A percentile compares a stretch with the other conserved stretches of the same genome.
These are phyloP conservation scores for Strigops habroptila DNA, from an alignment of 2,113 vertebrate genomes.

Conservation along the genomic window DNA sequence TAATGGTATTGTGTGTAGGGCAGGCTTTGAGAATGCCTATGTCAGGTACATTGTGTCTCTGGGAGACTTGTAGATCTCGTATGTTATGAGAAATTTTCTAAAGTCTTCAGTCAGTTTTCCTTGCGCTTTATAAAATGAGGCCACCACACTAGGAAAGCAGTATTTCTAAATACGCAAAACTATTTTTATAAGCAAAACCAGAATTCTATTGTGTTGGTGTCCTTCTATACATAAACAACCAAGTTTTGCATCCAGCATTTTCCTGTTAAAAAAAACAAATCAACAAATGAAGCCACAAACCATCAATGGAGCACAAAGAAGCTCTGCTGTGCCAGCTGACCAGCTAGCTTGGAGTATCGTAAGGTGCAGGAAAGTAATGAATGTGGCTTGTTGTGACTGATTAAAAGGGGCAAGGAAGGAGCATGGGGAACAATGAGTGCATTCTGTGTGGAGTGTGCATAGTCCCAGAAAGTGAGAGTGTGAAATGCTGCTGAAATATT, in stretches of 20 bases:
- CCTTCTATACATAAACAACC: neutral
- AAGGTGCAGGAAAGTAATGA: neutral
- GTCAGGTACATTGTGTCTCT: neutral
- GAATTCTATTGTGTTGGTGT: neutral
- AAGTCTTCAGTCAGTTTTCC: neutral
- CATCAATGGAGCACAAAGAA: neutral
- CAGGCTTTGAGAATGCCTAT: neutral
- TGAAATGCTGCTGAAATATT: constrained; percentile 60
- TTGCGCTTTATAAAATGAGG: neutral
- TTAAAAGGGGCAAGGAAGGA: constrained; percentile 20
- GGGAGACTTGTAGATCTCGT: neutral
- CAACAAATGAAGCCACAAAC: neutral
- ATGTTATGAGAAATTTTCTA: neutral
- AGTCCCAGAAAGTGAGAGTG: constrained; percentile 1
- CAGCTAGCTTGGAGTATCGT: neutral
- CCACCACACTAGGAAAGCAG: neutral
- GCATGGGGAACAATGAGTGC: constrained; percentile 7
- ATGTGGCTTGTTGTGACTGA: constrained; percentile 24
- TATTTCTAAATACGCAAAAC: neutral
- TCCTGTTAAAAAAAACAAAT: neutral
- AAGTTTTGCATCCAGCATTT: neutral
- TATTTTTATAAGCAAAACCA: neutral
- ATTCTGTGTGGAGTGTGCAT: constrained; percentile 25
- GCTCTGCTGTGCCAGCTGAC: neutral
- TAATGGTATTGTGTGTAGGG: neutral